Conservation (phyloP, 2,888 invertebrate genomes). For the Ramazzottius varieornatus region DNA sequence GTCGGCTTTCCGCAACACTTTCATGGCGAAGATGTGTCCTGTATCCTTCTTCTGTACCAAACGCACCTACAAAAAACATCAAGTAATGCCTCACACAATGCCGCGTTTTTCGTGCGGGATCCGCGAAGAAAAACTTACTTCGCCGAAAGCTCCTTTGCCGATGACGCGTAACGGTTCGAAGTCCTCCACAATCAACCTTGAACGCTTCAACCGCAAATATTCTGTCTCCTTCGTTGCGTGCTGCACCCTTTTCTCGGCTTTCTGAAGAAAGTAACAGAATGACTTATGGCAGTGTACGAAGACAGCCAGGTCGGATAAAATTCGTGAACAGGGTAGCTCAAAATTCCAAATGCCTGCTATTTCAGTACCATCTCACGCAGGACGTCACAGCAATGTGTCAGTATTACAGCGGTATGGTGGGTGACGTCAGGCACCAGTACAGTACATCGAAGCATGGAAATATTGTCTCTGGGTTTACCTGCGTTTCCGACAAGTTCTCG, state of each 20-base stretch:
- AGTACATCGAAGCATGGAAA: too few relatives aligned
- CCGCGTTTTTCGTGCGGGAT: not conserved
- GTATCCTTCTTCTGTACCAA: constrained; percentile 98
- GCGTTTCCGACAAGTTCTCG: constrained; percentile 71
- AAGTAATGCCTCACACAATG: too few relatives aligned
- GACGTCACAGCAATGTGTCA: too few relatives aligned
- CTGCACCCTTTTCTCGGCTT: constrained; percentile 68
- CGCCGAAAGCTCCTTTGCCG: constrained; percentile 31
- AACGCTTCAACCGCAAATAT: constrained; percentile 77
- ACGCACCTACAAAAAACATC: constrained; percentile 40
- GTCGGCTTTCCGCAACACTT: constrained; percentile 88
- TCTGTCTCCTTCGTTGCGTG: constrained; percentile 97
- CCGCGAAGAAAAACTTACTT: constrained; percentile 17
- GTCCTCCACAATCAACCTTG: constrained; percentile 83
- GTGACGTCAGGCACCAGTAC: too few relatives aligned
- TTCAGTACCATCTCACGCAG: too few relatives aligned
- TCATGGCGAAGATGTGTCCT: constrained; percentile 98
- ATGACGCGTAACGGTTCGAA: constrained; percentile 85
- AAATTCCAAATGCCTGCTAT: too few relatives aligned
- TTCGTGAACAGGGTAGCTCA: not conserved
- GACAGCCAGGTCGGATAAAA: too few relatives aligned
- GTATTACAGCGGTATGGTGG: too few relatives aligned
- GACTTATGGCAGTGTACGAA: too few relatives aligned
- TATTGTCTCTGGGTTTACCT: too few relatives aligned
- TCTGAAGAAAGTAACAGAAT: constrained; percentile 22